These are phyloP conservation scores for Acomys russatus DNA, from an alignment of 2,797 vertebrate species.

Conservation along the genomic window DNA sequence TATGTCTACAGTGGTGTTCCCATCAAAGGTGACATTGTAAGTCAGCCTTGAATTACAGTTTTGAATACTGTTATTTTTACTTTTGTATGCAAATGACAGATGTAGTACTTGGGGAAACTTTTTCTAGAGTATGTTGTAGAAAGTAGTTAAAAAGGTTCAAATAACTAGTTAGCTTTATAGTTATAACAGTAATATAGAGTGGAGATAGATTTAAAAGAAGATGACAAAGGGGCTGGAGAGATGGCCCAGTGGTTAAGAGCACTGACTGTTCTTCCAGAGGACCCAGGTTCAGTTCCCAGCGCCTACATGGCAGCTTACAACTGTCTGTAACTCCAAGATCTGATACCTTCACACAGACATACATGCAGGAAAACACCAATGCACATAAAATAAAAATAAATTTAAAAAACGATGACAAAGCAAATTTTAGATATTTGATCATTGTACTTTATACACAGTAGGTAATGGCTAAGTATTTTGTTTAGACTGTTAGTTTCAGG, in stretches of 20 bases:
- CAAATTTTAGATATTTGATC: not conserved
- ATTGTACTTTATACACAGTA: not conserved
- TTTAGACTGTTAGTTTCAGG: not conserved
- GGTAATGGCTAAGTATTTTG: not conserved
- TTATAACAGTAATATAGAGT: conserved; percentile 3
- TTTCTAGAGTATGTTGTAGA: not conserved
- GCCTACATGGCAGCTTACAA: too few relatives aligned
- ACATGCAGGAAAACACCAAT: too few relatives aligned
- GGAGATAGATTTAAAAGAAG: conserved; percentile 6
- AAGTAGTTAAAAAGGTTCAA: conserved; percentile 24
- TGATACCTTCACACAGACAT: too few relatives aligned
- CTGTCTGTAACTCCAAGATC: too few relatives aligned
- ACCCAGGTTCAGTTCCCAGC: too few relatives aligned
- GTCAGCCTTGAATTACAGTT: not conserved
- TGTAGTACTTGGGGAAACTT: not conserved
- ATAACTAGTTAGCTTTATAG: not conserved
- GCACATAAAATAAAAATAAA: not conserved
- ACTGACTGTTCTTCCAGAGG: too few relatives aligned
- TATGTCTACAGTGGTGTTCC: too few relatives aligned
- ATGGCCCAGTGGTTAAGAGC: too few relatives aligned
- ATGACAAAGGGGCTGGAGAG: not conserved
- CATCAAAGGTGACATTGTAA: not conserved
- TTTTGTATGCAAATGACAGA: not conserved
- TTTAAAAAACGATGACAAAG: not conserved
- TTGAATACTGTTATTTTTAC: not conserved